Percentiles rank a stretch among this genome's conserved stretches.
These are phyloP conservation scores for Megalops atlanticus DNA, from an alignment of 2,113 vertebrate species.

Conservation along the genomic window DNA sequence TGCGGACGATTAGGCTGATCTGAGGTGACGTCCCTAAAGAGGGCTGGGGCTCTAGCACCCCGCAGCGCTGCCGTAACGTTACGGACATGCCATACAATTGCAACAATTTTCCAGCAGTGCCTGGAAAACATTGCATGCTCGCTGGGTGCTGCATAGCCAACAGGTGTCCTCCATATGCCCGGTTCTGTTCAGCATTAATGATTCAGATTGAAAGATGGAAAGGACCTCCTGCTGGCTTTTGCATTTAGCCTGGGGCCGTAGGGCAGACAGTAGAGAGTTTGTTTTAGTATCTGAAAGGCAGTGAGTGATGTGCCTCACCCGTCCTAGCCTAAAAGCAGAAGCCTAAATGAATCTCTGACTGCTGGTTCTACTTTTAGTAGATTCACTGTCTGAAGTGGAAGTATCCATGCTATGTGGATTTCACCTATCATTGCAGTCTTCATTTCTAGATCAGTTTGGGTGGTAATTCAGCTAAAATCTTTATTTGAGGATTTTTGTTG, in stretches of 20 bases:
- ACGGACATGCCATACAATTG: not conserved
- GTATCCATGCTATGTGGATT: not conserved
- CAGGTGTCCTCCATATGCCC: not conserved
- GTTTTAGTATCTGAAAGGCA: not conserved
- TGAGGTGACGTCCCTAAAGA: not conserved
- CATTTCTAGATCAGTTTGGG: too few species aligned
- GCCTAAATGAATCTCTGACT: not conserved
- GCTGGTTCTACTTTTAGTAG: not conserved
- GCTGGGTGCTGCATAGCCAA: not conserved
- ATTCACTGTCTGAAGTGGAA: not conserved
- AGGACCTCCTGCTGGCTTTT: not conserved
- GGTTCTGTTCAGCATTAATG: not conserved
- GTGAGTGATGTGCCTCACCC: too few species aligned
- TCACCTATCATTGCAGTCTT: not conserved
- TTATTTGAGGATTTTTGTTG: too few species aligned
- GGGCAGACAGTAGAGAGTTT: not conserved
- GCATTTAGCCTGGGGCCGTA: not conserved
- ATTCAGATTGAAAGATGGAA: not conserved
- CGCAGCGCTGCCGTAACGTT: not conserved
- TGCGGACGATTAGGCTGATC: not conserved
- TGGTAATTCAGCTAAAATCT: too few species aligned
- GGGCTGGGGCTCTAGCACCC: not conserved
- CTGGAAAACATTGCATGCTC: too few species aligned
- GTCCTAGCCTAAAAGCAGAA: not conserved
- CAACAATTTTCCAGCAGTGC: too few species aligned